Percentiles rank a stretch among this genome's conserved stretches.
These are phyloP conservation scores for Alentia gelatinosa DNA, from an alignment of 2,888 invertebrate species.

Conservation along the genomic window DNA sequence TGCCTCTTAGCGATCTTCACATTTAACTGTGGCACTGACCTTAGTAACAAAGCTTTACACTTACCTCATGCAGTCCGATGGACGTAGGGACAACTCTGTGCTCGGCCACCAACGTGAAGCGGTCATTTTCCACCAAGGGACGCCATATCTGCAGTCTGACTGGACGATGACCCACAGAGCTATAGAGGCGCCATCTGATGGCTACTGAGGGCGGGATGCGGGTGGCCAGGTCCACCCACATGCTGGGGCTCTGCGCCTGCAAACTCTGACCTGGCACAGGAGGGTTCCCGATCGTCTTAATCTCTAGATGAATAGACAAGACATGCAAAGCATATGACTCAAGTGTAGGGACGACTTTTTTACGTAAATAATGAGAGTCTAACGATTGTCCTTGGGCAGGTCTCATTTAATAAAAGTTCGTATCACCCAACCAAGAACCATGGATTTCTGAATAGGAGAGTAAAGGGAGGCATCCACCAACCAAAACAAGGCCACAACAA, in stretches of 20 bases:
- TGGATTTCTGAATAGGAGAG: no score
- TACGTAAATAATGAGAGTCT: no score
- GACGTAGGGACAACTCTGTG: slow-evolving; percentile 49
- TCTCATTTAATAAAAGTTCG: no score
- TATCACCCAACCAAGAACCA: no score
- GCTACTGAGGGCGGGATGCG: slow-evolving; percentile 40
- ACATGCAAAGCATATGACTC: background rate
- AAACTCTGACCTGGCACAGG: slow-evolving; percentile 33
- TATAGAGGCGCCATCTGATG: slow-evolving; percentile 52
- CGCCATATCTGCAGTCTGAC: slow-evolving; percentile 52
- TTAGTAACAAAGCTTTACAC: background rate
- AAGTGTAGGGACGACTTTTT: no score
- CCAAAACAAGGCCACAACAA: no score
- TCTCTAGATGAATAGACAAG: slow-evolving; percentile 23
- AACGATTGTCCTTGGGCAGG: no score
- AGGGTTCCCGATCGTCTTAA: slow-evolving; percentile 24
- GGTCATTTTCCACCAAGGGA: background rate
- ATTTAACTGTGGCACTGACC: no score
- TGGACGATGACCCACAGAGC: background rate
- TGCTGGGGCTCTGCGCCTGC: background rate
- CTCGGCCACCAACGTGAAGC: slow-evolving; percentile 27
- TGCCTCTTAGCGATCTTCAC: no score
- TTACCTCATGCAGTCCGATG: slow-evolving; percentile 51
- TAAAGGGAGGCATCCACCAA: no score
- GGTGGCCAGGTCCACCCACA: slow-evolving; percentile 50